phyloP scores from a whole-genome alignment of 2,888 invertebrate genomes.

The Tachina grossa region DNA sequence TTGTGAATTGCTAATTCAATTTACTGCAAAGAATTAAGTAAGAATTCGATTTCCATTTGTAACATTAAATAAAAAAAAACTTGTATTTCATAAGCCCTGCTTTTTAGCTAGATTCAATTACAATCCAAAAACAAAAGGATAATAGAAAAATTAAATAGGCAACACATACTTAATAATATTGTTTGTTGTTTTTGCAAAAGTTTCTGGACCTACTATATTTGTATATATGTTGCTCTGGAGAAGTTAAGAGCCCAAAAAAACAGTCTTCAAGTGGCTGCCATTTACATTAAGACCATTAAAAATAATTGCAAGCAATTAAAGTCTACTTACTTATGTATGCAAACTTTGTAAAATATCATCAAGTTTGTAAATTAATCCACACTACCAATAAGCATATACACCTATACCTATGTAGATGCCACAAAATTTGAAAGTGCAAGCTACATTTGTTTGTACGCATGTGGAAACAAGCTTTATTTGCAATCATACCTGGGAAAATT shows the following conservation, averaged over 20 bases:
- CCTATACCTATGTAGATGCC: background rate
- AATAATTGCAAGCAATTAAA: conserved; percentile 80
- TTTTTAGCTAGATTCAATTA: too few species aligned
- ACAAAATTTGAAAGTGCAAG: background rate
- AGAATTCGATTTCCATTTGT: too few species aligned
- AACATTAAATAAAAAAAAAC: too few species aligned
- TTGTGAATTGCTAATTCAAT: too few species aligned
- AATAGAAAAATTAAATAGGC: too few species aligned
- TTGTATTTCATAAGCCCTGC: too few species aligned
- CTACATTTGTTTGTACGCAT: background rate
- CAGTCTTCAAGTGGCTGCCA: conserved; percentile 45
- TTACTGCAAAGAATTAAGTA: too few species aligned
- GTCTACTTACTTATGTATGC: conserved; percentile 77
- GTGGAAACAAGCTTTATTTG: too few species aligned
- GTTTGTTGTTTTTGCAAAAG: too few species aligned
- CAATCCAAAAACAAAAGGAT: too few species aligned
- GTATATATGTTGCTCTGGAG: background rate
- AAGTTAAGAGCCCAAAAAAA: conserved; percentile 4
- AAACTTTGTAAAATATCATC: conserved; percentile 77
- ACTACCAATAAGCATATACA: background rate
- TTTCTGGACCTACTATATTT: background rate
- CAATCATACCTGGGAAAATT: too few species aligned
- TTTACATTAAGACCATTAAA: conserved; percentile 58
- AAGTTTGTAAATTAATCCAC: conserved; percentile 28
- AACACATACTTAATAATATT: too few species aligned